phyloP scores from a whole-genome alignment of 2,797 vertebrate genomes.

The Sandelia bainsii region DNA sequence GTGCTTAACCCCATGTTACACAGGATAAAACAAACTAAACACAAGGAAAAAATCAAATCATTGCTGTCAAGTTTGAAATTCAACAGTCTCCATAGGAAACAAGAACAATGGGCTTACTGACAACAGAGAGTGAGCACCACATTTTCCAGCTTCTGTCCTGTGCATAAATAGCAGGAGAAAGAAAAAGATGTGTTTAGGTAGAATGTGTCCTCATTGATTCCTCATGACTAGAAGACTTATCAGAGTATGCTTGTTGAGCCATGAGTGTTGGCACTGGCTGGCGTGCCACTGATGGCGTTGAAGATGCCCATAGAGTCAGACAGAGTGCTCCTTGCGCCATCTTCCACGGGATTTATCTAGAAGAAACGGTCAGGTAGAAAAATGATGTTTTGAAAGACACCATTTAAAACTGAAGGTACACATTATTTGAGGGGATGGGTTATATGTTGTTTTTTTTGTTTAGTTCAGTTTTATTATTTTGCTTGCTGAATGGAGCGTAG shows the following conservation, averaged over 20 bases:
- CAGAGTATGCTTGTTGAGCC: constrained; percentile 87
- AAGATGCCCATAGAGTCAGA: constrained; percentile 95
- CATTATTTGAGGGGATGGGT: background rate
- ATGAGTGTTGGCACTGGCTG: constrained; percentile 88
- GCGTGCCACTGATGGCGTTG: constrained; percentile 96
- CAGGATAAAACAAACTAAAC: constrained; percentile 22
- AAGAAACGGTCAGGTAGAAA: background rate
- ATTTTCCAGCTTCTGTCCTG: constrained; percentile 23
- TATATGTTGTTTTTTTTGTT: background rate
- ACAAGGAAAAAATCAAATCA: constrained; percentile 11
- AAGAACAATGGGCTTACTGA: constrained; percentile 39
- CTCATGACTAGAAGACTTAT: constrained; percentile 16
- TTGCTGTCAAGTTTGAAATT: constrained; percentile 20
- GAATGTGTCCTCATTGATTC: constrained; percentile 71
- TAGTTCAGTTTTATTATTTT: background rate
- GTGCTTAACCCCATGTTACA: background rate
- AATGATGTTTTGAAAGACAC: background rate
- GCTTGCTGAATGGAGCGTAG: background rate
- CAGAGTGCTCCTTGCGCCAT: constrained; percentile 86
- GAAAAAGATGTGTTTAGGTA: background rate
- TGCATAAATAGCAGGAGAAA: background rate
- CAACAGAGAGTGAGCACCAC: background rate
- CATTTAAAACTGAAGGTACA: background rate
- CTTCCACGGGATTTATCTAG: constrained; percentile 92
- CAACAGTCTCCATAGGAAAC: constrained; percentile 79